Evolutionary conservation across 2,888 invertebrate species (phyloP), one percentile per base, ranked within the genome.

Genomic region (Dasysyrphus albostriatus): DNA sequence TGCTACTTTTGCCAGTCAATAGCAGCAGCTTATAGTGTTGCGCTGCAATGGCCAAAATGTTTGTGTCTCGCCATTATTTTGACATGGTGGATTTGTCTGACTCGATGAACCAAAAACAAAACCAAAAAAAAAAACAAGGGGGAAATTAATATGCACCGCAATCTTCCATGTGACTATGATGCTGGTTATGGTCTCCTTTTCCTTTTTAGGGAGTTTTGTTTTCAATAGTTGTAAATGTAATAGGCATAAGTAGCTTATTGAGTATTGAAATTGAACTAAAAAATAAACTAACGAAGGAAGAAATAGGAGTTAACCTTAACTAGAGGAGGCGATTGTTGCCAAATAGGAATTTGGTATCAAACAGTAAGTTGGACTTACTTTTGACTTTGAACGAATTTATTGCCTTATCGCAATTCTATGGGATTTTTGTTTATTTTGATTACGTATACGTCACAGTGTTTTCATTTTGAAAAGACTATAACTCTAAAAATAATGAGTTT

Each of bases 371-470:
- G 29, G 34, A 76, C 56, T 58, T 72, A 77, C 65, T 83, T 67
- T 12, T 51, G 67, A 73, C 61, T 77, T 39, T 19, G 32, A 49
- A 34, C 58, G 24, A 72, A 82, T 82, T 82, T 82, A 82, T 76
- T 70, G 65, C 49, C 32, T 72, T 59, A 47, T 19, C 24, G 32
- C 37, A 37, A 14, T 69, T 42, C 16, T 29, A 44, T 74, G 51
- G 77, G 59, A 32, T 65, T 44, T 63, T 0, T 44, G 37, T 24
- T 19, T 32, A 12, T 56, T 42, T 65, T 58, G 34, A 56, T 82
- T 76, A 82, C 82, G 82, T 76, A 76, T 76, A 82, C 82, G 82
- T 58, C 82, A 39, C 24, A 65, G 77, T 74, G 12, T 10, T n/a
- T n/a, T 29, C 3, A 8, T 16, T 42, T 16, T 42, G 6, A 39